A percentile compares a stretch with the other conserved stretches of the same genome.
phyloP scores from a whole-genome alignment of 2,113 vertebrate genomes.

The Prolemur simus region DNA sequence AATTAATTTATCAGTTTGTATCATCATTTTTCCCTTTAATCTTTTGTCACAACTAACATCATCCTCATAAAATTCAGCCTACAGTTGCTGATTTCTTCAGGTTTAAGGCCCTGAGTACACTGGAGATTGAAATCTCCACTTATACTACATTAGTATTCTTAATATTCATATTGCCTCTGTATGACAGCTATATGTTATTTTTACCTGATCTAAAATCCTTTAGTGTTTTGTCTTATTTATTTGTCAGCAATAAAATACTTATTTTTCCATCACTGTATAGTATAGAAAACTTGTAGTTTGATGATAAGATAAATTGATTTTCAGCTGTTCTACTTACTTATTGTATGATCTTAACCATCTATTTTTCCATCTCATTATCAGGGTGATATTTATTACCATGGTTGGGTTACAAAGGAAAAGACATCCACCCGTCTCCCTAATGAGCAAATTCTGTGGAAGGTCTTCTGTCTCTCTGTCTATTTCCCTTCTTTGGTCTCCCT shows the following conservation, averaged over 20 bases:
- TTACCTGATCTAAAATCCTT: not conserved
- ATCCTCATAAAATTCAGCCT: not conserved
- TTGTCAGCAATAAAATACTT: not conserved
- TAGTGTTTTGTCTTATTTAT: not conserved
- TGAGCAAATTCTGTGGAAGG: not conserved
- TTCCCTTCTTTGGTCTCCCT: not conserved
- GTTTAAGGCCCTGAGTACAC: not conserved
- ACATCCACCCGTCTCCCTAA: not conserved
- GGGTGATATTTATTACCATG: not conserved
- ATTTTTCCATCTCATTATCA: not conserved
- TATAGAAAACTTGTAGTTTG: not conserved
- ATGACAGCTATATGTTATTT: not conserved
- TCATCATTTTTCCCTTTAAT: not conserved
- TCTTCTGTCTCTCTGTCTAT: not conserved
- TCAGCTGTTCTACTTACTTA: not conserved
- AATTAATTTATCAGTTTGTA: not conserved
- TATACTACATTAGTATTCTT: not conserved
- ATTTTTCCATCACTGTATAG: not conserved
- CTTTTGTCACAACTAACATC: not conserved
- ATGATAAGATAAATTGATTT: not conserved
- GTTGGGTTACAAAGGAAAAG: not conserved
- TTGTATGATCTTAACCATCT: not conserved
- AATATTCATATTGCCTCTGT: not conserved
- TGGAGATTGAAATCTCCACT: not conserved
- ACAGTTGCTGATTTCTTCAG: not conserved